A percentile compares a stretch with the other conserved stretches of the same genome.
phyloP scores from a whole-genome alignment of 2,888 invertebrate genomes.

The Agrilus mali region DNA sequence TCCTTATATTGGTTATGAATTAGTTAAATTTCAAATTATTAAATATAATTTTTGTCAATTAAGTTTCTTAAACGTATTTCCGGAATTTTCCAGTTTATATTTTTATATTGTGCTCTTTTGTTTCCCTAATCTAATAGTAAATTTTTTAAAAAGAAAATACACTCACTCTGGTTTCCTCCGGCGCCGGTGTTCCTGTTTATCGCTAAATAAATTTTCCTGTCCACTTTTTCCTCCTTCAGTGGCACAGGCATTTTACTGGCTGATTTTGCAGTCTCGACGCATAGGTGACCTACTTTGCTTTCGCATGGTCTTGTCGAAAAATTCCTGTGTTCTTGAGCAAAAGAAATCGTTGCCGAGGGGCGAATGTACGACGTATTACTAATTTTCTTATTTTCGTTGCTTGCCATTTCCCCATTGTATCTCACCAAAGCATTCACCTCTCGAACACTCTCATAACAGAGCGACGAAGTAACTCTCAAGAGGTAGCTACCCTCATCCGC shows the following conservation, averaged over 20 bases:
- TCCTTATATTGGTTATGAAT: too few relatives aligned
- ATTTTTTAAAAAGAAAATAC: too few relatives aligned
- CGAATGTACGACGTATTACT: not conserved
- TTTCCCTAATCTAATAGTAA: too few relatives aligned
- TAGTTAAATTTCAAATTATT: too few relatives aligned
- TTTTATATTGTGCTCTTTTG: too few relatives aligned
- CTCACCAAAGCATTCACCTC: conserved; percentile 42
- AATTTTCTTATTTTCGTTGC: not conserved
- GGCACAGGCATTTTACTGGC: conserved; percentile 39
- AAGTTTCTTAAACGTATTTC: too few relatives aligned
- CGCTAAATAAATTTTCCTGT: conserved; percentile 51
- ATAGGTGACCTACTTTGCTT: conserved; percentile 38
- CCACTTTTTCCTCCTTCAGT: conserved; percentile 34
- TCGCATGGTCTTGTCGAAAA: conserved; percentile 26
- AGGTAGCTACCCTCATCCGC: conserved; percentile 45
- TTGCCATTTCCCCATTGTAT: conserved; percentile 22
- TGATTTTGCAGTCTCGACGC: conserved; percentile 45
- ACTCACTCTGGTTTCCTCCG: conserved; percentile 5
- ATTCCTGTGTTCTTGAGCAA: conserved; percentile 12
- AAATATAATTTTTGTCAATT: too few relatives aligned
- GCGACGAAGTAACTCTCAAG: conserved; percentile 43
- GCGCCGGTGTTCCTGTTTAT: conserved; percentile 44
- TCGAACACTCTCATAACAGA: conserved; percentile 36
- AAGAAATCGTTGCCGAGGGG: not conserved
- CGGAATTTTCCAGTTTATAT: too few relatives aligned